Evolutionary conservation across 2,888 invertebrate genomes (phyloP).

Genomic region (Odontothrips loti): DNA sequence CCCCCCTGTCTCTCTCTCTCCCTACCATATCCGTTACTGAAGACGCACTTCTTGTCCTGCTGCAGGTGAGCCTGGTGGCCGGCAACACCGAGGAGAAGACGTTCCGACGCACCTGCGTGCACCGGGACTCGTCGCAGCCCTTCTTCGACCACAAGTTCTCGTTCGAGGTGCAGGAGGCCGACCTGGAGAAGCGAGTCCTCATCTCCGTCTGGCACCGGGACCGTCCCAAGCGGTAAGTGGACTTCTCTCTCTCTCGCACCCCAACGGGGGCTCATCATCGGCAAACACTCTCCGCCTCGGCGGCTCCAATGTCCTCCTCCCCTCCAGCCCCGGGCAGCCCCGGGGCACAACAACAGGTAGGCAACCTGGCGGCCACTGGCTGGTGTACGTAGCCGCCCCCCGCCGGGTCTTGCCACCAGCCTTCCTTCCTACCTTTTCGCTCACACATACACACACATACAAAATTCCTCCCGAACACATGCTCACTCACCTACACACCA

Average conservation of each 20-base stretch:
- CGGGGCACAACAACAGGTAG: background rate
- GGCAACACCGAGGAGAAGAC: slow-evolving; percentile 52
- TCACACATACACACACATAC: background rate
- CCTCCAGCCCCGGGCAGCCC: too few species aligned
- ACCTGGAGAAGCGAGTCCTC: slow-evolving; percentile 60
- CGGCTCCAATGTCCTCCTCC: slow-evolving; percentile 1
- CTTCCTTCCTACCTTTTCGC: slow-evolving; percentile 29
- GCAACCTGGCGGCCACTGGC: background rate
- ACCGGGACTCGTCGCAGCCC: slow-evolving; percentile 71
- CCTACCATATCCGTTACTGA: background rate
- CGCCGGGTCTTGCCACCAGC: slow-evolving; percentile 11
- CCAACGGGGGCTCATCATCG: too few species aligned
- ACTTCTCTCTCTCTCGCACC: background rate
- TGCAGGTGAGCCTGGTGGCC: slow-evolving; percentile 57
- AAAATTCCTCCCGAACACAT: too few species aligned
- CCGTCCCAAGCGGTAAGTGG: slow-evolving; percentile 70
- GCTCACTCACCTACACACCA: too few species aligned
- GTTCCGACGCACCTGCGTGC: slow-evolving; percentile 75
- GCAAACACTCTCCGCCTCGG: too few species aligned
- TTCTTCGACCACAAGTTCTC: slow-evolving; percentile 74
- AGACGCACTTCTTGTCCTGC: slow-evolving; percentile 34
- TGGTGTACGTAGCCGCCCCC: slow-evolving; percentile 30
- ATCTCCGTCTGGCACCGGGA: slow-evolving; percentile 85
- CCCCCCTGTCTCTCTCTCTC: too few species aligned
- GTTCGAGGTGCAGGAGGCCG: slow-evolving; percentile 57